Evolutionary conservation across 2,888 invertebrate genomes (phyloP).

Genomic region (Drosophila mettleri): DNA sequence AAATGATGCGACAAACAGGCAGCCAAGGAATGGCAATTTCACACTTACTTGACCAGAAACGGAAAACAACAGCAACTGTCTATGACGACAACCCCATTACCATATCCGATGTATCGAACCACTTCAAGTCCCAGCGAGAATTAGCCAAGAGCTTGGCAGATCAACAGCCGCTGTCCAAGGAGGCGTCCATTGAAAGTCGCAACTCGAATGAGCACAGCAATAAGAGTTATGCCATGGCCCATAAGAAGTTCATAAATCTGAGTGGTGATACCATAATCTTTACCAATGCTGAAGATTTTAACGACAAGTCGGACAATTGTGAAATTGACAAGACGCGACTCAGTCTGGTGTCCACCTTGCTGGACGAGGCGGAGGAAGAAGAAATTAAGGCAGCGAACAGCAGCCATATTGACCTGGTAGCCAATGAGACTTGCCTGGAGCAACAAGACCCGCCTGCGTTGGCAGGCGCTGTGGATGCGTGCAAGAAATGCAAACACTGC

Average conservation of each 20-base stretch:
- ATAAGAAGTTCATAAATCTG: slow-evolving; percentile 49
- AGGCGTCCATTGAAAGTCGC: slow-evolving; percentile 28
- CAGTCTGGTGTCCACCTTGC: slow-evolving; percentile 68
- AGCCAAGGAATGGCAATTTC: slow-evolving; percentile 13
- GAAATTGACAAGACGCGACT: slow-evolving; percentile 64
- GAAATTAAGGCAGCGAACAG: neutral
- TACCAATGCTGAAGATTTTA: slow-evolving; percentile 18
- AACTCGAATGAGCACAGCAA: slow-evolving; percentile 46
- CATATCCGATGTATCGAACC: slow-evolving; percentile 72
- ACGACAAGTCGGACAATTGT: slow-evolving; percentile 13
- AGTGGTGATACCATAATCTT: slow-evolving; percentile 57
- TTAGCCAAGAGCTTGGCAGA: too few species aligned
- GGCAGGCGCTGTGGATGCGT: slow-evolving; percentile 43
- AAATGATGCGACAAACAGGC: slow-evolving; percentile 24
- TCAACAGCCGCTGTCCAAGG: too few species aligned
- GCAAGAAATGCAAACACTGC: slow-evolving; percentile 67
- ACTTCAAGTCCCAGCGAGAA: slow-evolving; percentile 48
- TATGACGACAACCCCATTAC: slow-evolving; percentile 72
- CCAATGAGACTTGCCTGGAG: slow-evolving; percentile 36
- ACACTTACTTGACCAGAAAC: neutral
- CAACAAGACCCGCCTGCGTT: slow-evolving; percentile 20
- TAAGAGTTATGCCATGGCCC: slow-evolving; percentile 30
- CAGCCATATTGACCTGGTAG: slow-evolving; percentile 2
- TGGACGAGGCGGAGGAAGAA: slow-evolving; percentile 47
- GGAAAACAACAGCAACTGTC: neutral